Percentiles rank a stretch among this genome's conserved stretches.
phyloP scores from a whole-genome alignment of 1,140 invertebrate genomes.

The Amyelois transitella region DNA sequence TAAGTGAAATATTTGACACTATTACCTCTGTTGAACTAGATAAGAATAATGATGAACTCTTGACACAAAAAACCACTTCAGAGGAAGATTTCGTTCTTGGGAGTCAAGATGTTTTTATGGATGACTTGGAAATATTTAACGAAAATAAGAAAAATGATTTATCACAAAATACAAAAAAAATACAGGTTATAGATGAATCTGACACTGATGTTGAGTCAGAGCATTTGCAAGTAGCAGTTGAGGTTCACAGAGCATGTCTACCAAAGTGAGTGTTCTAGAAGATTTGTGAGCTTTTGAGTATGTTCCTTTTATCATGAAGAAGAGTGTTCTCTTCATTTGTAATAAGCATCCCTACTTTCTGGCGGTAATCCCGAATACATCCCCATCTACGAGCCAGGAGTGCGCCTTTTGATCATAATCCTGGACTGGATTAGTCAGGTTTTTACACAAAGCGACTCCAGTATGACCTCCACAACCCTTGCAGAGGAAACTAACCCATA shows the following conservation, averaged over 20 bases:
- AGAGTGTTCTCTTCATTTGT: no score
- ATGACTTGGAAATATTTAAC: neutral
- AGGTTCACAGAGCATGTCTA: slow-evolving; percentile 42
- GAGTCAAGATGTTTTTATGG: slow-evolving; percentile 23
- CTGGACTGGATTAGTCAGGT: no score
- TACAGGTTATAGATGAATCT: slow-evolving; percentile 45
- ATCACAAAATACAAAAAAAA: slow-evolving; percentile 12
- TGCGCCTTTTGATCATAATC: no score
- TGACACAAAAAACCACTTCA: neutral
- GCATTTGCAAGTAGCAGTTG: slow-evolving; percentile 31
- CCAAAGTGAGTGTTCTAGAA: slow-evolving; percentile 27
- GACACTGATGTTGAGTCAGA: slow-evolving; percentile 32
- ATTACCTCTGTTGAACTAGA: neutral
- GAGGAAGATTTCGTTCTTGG: neutral
- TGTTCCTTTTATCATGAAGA: no score
- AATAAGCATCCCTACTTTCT: no score
- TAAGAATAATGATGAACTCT: neutral
- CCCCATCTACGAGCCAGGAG: no score
- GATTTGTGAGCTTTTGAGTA: neutral
- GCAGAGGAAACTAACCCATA: no score
- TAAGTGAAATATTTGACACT: slow-evolving; percentile 1
- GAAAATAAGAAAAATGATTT: neutral
- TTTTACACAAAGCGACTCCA: no score
- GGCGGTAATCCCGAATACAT: no score
- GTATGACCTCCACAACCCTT: no score